Base-by-base conservation (phyloP, 2,797 vertebrate species). In the Pipistrellus nathusii region DNA sequence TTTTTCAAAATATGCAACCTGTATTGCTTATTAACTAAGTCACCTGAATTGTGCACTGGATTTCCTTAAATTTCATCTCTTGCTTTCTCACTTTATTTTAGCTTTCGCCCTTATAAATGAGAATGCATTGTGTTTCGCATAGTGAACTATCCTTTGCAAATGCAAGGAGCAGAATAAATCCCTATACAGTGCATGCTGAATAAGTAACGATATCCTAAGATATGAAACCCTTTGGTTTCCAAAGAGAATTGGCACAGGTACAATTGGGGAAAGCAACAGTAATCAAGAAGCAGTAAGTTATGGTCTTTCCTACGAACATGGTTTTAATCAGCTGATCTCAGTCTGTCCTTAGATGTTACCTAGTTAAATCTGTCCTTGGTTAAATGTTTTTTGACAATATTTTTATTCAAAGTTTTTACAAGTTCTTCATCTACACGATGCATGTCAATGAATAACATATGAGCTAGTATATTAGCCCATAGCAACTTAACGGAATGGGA, bases 11-110 rank as follows among this genome's bases (percentile, higher is more conserved):
- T 86, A 88, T 82, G 69, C 57, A 91, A 66, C 76, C 83, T 96
- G 32, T 83, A 14, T 30, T 93, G 85, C 87, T 76, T 93, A 94
- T 96, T 96, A 97, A 97, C 92, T 97, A 95, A 94, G 93, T 97
- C 92, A 95, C 84, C 95, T 90, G 59, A 96, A 93, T 91, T 82
- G 69, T 94, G 18, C 57, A 80, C 91, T 96, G 68, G 46, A 20
- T 96, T 93, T 97, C 95, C 76, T 97, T 96, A 94, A 97, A 81
- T 86, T 97, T 94, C 84, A 78, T 95, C 96, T 96, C 35, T 97
- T 98, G 96, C 83, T 51, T 77, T 90, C 41, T 82, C 96, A 80
- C 57, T 88, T 71, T 71, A 64, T 76, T 97, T 97, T 94, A 91
- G 83, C 62, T 73, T 85, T 93, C 88, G 32, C 90, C 75, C 85